Percentiles rank a stretch among this genome's conserved stretches.
These are phyloP conservation scores for Scortum barcoo DNA, from an alignment of 2,113 vertebrate genomes.

Conservation along the genomic window DNA sequence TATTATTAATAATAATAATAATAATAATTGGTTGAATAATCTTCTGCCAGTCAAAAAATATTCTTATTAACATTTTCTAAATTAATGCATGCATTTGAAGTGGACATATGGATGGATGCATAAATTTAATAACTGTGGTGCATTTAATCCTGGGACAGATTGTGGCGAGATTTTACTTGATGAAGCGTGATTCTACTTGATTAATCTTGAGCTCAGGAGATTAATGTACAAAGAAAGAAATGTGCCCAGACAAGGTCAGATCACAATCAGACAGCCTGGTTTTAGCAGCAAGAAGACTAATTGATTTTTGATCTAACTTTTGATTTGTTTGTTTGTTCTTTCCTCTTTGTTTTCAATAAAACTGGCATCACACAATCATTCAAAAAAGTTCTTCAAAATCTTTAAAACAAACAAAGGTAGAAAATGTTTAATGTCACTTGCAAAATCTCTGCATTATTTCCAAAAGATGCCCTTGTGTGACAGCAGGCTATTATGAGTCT, in stretches of 20 bases:
- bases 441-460: neutral
- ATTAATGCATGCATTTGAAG: neutral
- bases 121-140: conserved; percentile 29
- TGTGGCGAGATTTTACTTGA: conserved; percentile 10
- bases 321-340: neutral
- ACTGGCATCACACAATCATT: neutral
- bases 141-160: conserved; percentile 61
- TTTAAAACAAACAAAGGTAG: neutral
- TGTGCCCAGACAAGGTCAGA: neutral
- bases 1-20: no score
- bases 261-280: neutral
- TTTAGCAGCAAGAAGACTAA: neutral
- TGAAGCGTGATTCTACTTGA: neutral
- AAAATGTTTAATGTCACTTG: neutral
- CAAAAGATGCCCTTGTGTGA: neutral
- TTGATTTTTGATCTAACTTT: no score
- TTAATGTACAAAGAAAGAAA: conserved; percentile 33
- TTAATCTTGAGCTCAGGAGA: conserved; percentile 40
- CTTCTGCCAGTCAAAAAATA: neutral
- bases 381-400: neutral
- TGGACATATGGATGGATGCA: conserved; percentile 42
- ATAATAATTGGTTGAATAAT: no score
- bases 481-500: no score
- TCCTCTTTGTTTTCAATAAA: neutral
- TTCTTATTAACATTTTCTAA: neutral